phyloP scores from a whole-genome alignment of 2,888 invertebrate genomes.

The Hybos culiciformis region DNA sequence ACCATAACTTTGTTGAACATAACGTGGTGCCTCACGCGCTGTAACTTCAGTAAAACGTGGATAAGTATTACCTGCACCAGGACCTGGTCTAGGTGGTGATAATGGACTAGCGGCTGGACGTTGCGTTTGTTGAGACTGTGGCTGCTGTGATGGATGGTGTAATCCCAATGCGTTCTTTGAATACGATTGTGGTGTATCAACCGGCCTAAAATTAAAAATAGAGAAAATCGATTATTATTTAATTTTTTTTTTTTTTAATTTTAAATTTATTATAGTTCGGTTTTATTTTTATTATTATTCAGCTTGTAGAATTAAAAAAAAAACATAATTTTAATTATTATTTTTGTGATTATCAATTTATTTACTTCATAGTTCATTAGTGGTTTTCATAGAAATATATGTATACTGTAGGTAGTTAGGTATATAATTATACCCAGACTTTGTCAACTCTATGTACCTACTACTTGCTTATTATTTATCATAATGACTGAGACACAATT shows the following conservation, averaged over 20 bases:
- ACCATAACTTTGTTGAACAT: conserved; percentile 32
- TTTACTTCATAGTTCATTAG: too few relatives aligned
- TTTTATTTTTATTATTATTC: too few relatives aligned
- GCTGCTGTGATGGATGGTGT: conserved; percentile 20
- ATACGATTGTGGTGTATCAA: conserved; percentile 32
- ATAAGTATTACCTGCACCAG: conserved; percentile 28
- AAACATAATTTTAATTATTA: too few relatives aligned
- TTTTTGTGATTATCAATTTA: too few relatives aligned
- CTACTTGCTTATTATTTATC: too few relatives aligned
- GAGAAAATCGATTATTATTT: background rate
- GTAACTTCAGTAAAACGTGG: conserved; percentile 30
- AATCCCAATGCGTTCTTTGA: conserved; percentile 26
- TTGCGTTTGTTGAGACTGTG: conserved; percentile 26
- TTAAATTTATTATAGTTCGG: too few relatives aligned
- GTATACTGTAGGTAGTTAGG: too few relatives aligned
- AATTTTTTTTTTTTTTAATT: background rate
- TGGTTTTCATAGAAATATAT: too few relatives aligned
- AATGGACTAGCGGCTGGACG: conserved; percentile 35
- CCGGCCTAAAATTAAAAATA: conserved; percentile 27
- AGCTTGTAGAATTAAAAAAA: too few relatives aligned
- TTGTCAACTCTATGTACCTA: too few relatives aligned
- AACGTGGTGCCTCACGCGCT: conserved; percentile 31
- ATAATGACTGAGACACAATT: too few relatives aligned
- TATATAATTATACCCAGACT: too few relatives aligned
- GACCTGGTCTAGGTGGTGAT: conserved; percentile 33